Base-by-base conservation (phyloP, 2,888 invertebrate genomes). In the Tolmerus cingulatus region DNA sequence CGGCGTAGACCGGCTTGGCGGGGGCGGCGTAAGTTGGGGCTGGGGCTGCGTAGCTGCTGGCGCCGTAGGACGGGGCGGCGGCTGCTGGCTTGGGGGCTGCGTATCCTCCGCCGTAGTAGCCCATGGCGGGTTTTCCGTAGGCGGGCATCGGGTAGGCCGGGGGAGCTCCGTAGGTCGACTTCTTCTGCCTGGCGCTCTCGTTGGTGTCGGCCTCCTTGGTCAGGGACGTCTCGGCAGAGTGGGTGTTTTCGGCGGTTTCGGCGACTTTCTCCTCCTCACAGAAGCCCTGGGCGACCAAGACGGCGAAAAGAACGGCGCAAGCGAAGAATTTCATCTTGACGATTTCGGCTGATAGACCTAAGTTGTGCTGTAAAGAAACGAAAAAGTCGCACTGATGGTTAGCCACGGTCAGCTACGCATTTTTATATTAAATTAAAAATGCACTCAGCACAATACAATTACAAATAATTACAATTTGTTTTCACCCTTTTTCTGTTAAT, bases 341-440 rank as follows among this genome's bases (percentile, higher is more conserved):
- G 23, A 34, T 37, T n/a, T n/a, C 8, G 16, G 23, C 19, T 79
- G 37, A 14, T 51, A 5, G n/a, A 19, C 27, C 51, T 43, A 46
- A n/a, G 43, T 23, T 23, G 55, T 55, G 27, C 55, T 81, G 16
- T 46, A 30, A 46, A 27, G 16, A 16, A 27, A 55, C 16, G 14
- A 55, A n/a, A 9, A 7, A 34, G 27, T 34, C n/a, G 14, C 2
- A 40, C 23, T 27, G 34, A 81, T 23, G 19, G 27, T 40, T 46
- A 81, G 27, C 40, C 12, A 40, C 12, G 9, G 1, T 46, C 43
- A 27, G 43, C 27, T 34, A 81, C 81, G 81, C 81, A 81, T 81
- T 27, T 81, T 81, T 81, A 81, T 81, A 81, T 81, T 51, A 19
- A 78, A 78, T 46, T 43, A 78, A 40, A 37, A 78, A 43, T n/a